Percentiles rank a stretch among this genome's conserved stretches.
These are phyloP conservation scores for Burhinus bistriatus DNA, from an alignment of 2,113 vertebrate species.

Conservation along the genomic window DNA sequence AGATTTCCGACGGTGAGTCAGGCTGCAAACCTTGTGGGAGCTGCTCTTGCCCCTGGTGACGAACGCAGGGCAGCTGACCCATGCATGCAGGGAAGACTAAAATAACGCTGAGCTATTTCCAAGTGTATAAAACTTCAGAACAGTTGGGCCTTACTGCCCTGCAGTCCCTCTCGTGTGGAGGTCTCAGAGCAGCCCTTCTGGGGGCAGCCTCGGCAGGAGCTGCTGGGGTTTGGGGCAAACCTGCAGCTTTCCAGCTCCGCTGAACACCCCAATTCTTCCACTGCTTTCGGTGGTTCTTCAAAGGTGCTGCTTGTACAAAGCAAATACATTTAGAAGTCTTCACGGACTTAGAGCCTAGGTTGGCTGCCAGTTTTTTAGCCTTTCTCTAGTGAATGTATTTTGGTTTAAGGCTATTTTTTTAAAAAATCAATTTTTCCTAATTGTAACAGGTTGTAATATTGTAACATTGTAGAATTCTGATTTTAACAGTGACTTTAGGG, in stretches of 20 bases:
- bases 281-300: not conserved
- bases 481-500: not conserved
- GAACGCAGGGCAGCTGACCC: not conserved
- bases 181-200: not conserved
- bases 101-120: not conserved
- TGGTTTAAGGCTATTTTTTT: not conserved
- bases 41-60: too few relatives aligned
- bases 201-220: too few relatives aligned
- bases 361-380: not conserved
- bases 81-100: not conserved
- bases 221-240: not conserved
- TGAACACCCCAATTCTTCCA: not conserved
- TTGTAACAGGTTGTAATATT: not conserved
- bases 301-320: not conserved
- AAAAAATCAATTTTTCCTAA: not conserved
- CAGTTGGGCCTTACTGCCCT: not conserved
- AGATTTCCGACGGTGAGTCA: too few relatives aligned
- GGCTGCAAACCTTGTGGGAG: too few relatives aligned
- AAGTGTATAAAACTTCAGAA: not conserved
- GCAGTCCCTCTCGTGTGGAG: accelerated
- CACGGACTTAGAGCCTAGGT: not conserved
- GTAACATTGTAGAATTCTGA: not conserved
- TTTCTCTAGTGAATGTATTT: not conserved
- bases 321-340: not conserved
- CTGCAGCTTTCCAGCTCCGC: not conserved